A percentile compares a stretch with the other conserved stretches of the same genome.
Conservation (phyloP, 2,888 invertebrate genomes). For the Oxycera nigricornis region DNA sequence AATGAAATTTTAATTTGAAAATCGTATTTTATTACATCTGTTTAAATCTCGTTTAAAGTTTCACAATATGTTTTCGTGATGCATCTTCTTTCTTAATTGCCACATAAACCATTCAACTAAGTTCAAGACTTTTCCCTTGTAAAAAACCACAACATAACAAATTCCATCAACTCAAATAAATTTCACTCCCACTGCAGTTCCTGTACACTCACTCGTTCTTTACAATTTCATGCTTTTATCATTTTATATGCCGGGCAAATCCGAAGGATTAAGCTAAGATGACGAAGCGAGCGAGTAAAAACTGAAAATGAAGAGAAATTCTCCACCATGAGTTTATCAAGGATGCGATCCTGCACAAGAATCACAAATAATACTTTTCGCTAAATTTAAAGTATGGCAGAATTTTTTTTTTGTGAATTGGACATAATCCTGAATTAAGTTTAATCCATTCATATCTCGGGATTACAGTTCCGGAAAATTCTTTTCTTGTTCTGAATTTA, state of each 20-base stretch:
- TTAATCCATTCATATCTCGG: conserved; percentile 14
- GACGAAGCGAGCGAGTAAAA: neutral
- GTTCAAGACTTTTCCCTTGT: neutral
- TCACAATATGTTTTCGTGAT: no score
- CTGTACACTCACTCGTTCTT: neutral
- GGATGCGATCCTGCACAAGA: conserved; percentile 8
- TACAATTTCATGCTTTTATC: conserved; percentile 28
- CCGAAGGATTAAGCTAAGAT: conserved; percentile 16
- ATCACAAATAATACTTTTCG: conserved; percentile 21
- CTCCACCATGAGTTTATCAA: conserved; percentile 2
- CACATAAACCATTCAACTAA: neutral
- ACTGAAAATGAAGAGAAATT: conserved; percentile 21
- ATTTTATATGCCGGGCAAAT: conserved; percentile 26
- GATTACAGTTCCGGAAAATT: neutral
- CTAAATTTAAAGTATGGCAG: conserved; percentile 29
- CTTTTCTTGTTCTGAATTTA: neutral
- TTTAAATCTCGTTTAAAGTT: no score
- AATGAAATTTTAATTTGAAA: no score
- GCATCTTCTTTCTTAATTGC: neutral
- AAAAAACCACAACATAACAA: neutral
- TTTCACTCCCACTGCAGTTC: neutral
- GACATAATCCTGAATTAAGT: conserved; percentile 12
- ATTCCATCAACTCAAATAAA: conserved; percentile 27
- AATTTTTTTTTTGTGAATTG: neutral
- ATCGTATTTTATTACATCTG: no score